Evolutionary conservation across 2,888 invertebrate species (phyloP).

Genomic region (Troides helena): DNA sequence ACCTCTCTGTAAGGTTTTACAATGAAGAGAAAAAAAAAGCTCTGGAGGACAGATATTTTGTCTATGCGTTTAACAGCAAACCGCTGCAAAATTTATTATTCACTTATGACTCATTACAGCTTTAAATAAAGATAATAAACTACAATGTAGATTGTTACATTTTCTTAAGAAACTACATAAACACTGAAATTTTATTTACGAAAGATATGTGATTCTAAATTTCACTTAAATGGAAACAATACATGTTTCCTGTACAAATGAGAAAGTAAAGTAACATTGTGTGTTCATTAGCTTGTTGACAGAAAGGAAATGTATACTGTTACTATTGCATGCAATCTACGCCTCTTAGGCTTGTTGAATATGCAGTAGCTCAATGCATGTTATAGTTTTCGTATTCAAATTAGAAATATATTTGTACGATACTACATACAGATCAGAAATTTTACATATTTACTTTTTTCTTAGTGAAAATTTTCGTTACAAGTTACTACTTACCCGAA

Average conservation of each 20-base stretch:
- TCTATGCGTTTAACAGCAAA: too few relatives aligned
- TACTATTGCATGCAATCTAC: conserved; percentile 17
- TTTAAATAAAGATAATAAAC: not conserved
- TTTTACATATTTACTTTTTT: not conserved
- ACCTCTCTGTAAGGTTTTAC: too few relatives aligned
- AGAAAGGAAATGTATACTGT: conserved; percentile 14
- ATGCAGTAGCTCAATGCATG: conserved; percentile 13
- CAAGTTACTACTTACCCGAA: too few relatives aligned
- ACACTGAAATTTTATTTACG: too few relatives aligned
- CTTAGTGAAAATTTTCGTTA: too few relatives aligned
- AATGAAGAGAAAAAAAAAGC: not conserved
- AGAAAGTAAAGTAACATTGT: not conserved
- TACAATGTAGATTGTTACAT: not conserved
- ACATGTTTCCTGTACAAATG: not conserved
- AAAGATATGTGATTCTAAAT: too few relatives aligned
- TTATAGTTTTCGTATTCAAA: not conserved
- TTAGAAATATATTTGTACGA: not conserved
- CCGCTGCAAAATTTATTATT: conserved; percentile 17
- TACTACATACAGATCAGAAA: not conserved
- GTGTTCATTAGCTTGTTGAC: conserved; percentile 22
- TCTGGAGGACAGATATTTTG: conserved; percentile 25
- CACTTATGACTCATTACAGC: conserved; percentile 10
- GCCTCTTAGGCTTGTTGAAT: conserved; percentile 12
- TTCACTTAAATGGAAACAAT: not conserved
- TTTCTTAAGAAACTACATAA: not conserved